A percentile compares a stretch with the other conserved stretches of the same genome.
Conservation (phyloP, 30 jellyfish, hydroid and myxozoan genomes). For the Pelagia noctiluca region DNA sequence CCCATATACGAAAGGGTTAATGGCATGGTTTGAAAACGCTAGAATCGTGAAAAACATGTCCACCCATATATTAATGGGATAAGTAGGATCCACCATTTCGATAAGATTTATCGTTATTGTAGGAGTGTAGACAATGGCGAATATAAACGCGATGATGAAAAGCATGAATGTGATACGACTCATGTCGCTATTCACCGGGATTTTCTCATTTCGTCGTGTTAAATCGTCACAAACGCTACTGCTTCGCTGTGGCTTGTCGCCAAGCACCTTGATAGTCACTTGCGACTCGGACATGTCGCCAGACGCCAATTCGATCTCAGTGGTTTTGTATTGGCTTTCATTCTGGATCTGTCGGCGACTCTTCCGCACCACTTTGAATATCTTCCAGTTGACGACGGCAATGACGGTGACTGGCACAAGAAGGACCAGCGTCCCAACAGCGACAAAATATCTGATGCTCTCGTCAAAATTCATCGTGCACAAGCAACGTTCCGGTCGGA, state of each 20-base stretch:
- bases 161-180: conserved; percentile 32
- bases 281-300: conserved; percentile 22
- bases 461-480: conserved; percentile 52
- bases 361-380: conserved; percentile 8
- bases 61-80: conserved; percentile 41
- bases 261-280: conserved; percentile 28
- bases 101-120: conserved; percentile 35
- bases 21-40: conserved; percentile 66
- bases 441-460: conserved; percentile 5
- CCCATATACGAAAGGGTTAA: conserved; percentile 59
- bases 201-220: not conserved
- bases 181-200: conserved; percentile 1
- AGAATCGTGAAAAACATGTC: conserved; percentile 28
- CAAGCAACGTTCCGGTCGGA: conserved; percentile 44
- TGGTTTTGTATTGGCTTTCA: not conserved
- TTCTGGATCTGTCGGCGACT: conserved; percentile 26
- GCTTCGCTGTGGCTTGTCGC: too few relatives aligned
- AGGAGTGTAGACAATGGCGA: conserved; percentile 57
- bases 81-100: conserved; percentile 25
- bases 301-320: not conserved
- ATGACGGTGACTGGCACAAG: conserved; percentile 28
- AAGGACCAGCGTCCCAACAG: conserved; percentile 13
- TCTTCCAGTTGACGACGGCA: conserved; percentile 35
- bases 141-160: conserved; percentile 28
- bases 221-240: not conserved